A percentile compares a stretch with the other conserved stretches of the same genome.
phyloP scores from a whole-genome alignment of 2,797 vertebrate genomes.

The Pteronotus mesoamericanus region DNA sequence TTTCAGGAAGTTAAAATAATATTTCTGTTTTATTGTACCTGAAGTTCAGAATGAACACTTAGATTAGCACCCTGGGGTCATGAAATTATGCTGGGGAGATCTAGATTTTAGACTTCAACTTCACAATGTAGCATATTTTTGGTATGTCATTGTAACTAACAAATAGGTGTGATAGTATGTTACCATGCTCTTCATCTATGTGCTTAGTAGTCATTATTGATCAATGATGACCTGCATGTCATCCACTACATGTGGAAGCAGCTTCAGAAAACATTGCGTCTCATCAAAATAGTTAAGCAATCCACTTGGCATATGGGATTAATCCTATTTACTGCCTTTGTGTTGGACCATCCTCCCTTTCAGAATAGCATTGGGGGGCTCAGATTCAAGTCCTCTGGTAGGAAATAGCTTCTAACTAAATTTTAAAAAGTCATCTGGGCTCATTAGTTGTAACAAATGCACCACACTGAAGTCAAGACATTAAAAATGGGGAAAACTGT shows the following conservation, averaged over 20 bases:
- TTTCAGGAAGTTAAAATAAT: constrained; percentile 31
- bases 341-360: background rate
- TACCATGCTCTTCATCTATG: background rate
- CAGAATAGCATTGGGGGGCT: background rate
- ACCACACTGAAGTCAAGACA: background rate
- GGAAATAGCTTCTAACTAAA: background rate
- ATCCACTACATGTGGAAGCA: background rate
- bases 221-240: background rate
- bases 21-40: background rate
- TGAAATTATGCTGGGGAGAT: background rate
- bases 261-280: background rate
- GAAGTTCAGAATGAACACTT: background rate
- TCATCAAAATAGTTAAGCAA: background rate
- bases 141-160: background rate
- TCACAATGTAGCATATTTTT: background rate
- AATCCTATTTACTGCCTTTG: background rate
- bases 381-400: background rate
- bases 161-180: background rate
- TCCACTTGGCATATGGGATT: background rate
- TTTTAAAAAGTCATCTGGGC: background rate
- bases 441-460: background rate
- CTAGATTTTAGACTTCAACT: background rate
- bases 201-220: background rate
- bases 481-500: background rate
- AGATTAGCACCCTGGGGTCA: background rate